phyloP scores from a whole-genome alignment of 2,113 vertebrate species.

The Nestor notabilis region DNA sequence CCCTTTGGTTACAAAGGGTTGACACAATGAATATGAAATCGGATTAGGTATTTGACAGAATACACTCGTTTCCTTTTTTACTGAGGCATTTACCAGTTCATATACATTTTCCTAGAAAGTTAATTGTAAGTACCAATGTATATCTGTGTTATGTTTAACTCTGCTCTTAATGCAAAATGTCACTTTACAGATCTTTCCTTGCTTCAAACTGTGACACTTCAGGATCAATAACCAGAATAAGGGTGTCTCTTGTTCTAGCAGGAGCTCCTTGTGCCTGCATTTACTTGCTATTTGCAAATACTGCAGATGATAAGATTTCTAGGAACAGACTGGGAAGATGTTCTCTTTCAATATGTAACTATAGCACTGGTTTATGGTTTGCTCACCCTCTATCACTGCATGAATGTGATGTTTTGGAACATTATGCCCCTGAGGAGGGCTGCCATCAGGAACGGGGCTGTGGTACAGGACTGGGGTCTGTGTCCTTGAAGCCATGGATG shows the following conservation, averaged over 20 bases:
- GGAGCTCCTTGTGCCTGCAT: not conserved
- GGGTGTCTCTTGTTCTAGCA: not conserved
- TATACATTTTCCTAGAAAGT: not conserved
- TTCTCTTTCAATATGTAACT: not conserved
- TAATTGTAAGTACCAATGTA: not conserved
- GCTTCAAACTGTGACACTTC: not conserved
- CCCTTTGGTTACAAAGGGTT: not conserved
- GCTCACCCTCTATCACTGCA: not conserved
- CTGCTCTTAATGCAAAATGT: not conserved
- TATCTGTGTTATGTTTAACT: not conserved
- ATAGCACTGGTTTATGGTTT: not conserved
- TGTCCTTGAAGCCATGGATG: not conserved
- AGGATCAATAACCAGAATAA: not conserved
- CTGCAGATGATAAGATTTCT: not conserved
- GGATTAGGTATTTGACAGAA: not conserved
- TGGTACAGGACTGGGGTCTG: accelerated
- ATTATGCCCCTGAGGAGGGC: not conserved
- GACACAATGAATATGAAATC: not conserved
- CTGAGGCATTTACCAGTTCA: not conserved
- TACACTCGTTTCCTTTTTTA: not conserved
- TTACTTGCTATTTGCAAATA: not conserved
- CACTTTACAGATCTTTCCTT: not conserved
- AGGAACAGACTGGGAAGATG: not conserved
- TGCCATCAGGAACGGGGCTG: not conserved
- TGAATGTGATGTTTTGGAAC: not conserved